Percentiles rank a stretch among this genome's conserved stretches.
phyloP scores from a whole-genome alignment of 1,140 invertebrate genomes.

The Euborellia annulipes region DNA sequence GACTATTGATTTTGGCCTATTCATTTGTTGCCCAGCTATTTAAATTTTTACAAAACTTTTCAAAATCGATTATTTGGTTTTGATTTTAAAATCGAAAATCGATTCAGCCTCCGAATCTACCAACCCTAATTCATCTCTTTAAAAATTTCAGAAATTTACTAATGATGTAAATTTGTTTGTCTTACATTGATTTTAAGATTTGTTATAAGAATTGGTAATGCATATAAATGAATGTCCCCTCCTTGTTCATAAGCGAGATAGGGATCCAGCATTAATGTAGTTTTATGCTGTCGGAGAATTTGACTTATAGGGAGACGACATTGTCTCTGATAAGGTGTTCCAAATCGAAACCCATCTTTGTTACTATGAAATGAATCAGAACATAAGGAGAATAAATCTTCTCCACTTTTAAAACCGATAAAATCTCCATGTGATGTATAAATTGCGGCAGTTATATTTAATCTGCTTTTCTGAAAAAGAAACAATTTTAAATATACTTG shows the following conservation, averaged over 20 bases:
- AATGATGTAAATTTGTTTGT: too few relatives aligned
- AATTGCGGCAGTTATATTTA: constrained; percentile 26
- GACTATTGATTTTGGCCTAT: too few relatives aligned
- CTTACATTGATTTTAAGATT: constrained; percentile 19
- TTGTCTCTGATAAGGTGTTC: constrained; percentile 31
- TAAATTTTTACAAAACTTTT: too few relatives aligned
- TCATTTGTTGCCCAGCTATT: too few relatives aligned
- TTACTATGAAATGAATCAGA: constrained; percentile 28
- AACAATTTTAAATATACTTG: constrained; percentile 2
- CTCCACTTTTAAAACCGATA: constrained; percentile 13
- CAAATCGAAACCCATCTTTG: constrained; percentile 38
- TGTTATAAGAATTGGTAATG: constrained; percentile 38
- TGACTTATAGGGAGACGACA: constrained; percentile 35
- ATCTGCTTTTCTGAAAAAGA: constrained; percentile 26
- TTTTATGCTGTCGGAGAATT: constrained; percentile 28
- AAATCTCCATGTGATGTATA: constrained; percentile 19
- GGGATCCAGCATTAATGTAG: constrained; percentile 37
- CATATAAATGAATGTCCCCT: constrained; percentile 31
- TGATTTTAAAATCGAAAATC: too few relatives aligned
- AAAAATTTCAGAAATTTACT: too few relatives aligned
- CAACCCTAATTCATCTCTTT: too few relatives aligned
- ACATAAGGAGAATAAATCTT: constrained; percentile 29
- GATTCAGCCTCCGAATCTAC: too few relatives aligned
- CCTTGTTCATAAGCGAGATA: constrained; percentile 35
- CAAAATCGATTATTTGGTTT: too few relatives aligned